Percentiles rank a stretch among this genome's conserved stretches.
Evolutionary conservation across 2,113 vertebrate species (phyloP).

Genomic region (Anthoscopus minutus): DNA sequence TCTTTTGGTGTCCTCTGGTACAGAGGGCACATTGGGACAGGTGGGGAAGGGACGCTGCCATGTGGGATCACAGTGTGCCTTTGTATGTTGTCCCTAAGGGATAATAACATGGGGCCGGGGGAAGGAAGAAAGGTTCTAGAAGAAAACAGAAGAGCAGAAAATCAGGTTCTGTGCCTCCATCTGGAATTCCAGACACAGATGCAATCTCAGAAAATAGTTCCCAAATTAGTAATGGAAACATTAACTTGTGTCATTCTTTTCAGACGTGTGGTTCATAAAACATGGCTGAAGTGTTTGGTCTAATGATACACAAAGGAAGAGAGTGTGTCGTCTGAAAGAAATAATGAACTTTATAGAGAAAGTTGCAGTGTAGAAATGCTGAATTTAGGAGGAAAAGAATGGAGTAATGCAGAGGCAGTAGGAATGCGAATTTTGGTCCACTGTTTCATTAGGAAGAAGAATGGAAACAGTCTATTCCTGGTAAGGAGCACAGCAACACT

Average conservation of each 20-base stretch:
- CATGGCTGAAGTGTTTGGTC: background rate
- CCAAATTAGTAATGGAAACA: slow-evolving; percentile 36
- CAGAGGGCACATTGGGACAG: background rate
- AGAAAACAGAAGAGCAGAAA: background rate
- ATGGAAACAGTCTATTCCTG: background rate
- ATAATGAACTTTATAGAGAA: background rate
- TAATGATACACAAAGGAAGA: background rate
- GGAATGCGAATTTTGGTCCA: background rate
- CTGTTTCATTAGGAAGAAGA: background rate
- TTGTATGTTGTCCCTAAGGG: background rate
- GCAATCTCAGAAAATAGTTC: background rate
- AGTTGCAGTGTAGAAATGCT: background rate
- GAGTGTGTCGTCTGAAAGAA: background rate
- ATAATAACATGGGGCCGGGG: background rate
- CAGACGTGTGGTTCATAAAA: background rate
- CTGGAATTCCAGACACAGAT: background rate
- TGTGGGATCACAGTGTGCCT: background rate
- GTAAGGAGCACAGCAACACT: background rate
- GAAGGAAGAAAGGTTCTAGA: background rate
- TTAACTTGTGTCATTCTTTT: background rate
- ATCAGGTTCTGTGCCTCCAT: background rate
- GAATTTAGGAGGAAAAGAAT: background rate
- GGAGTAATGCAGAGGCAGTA: background rate
- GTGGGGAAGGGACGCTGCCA: background rate
- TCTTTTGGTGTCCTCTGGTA: background rate